Conservation (phyloP, 2,113 vertebrate species). For the Calyptomena viridis region DNA sequence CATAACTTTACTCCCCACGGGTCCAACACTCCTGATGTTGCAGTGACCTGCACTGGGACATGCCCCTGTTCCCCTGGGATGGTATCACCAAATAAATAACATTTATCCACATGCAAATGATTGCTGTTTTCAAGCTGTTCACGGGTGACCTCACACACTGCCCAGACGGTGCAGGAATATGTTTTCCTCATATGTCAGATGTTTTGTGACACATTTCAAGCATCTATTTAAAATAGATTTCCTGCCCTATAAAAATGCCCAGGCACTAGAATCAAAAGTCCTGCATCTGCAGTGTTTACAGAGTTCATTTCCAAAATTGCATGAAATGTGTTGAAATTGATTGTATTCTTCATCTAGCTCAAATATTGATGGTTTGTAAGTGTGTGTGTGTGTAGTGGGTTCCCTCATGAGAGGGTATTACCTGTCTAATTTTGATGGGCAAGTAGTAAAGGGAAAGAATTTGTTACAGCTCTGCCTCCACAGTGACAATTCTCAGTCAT, state of each 20-base stretch:
- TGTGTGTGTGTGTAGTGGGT: neutral
- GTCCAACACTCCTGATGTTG: neutral
- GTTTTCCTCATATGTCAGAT: conserved; percentile 46
- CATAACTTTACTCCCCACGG: neutral
- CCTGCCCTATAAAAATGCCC: neutral
- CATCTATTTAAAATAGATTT: conserved; percentile 15
- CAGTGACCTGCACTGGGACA: neutral
- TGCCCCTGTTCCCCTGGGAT: neutral
- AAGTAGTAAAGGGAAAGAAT: neutral
- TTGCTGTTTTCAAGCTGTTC: conserved; percentile 49
- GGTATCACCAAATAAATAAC: neutral
- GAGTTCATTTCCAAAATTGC: neutral
- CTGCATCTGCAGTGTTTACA: neutral
- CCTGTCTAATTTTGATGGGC: neutral
- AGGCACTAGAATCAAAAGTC: neutral
- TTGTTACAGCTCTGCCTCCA: neutral
- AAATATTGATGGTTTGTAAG: neutral
- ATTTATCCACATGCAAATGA: conserved; percentile 18
- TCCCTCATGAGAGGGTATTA: neutral
- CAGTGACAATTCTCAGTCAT: neutral
- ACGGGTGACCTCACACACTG: neutral
- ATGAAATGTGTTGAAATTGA: neutral
- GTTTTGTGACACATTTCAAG: conserved; percentile 33
- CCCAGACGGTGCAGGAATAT: conserved; percentile 27
- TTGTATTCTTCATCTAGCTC: neutral